Evolutionary conservation across 1,140 invertebrate genomes (phyloP).

Genomic region (Apis dorsata): DNA sequence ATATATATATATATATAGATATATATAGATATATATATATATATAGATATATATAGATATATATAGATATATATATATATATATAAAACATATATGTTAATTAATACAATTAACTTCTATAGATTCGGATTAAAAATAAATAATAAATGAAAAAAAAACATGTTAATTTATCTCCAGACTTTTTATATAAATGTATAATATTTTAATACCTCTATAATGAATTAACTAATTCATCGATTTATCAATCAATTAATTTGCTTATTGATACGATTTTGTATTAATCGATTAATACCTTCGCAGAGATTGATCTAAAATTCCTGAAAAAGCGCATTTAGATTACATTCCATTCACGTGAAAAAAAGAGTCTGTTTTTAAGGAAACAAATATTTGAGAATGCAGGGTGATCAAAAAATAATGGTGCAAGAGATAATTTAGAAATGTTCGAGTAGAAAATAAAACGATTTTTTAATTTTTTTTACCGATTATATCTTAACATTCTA

Average conservation of each 20-base stretch:
- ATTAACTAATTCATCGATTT: slow-evolving; percentile 29
- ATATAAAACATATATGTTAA: slow-evolving; percentile 48
- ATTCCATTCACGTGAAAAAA: slow-evolving; percentile 15
- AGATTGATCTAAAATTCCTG: slow-evolving; percentile 39
- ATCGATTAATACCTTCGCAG: slow-evolving; percentile 41
- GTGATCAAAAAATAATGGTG: slow-evolving; percentile 51
- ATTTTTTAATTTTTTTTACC: neutral
- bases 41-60: no score
- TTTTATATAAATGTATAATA: slow-evolving; percentile 18
- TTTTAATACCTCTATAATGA: slow-evolving; percentile 46
- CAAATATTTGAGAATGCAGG: slow-evolving; percentile 21
- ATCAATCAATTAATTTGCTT: slow-evolving; percentile 41
- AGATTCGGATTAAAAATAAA: slow-evolving; percentile 54
- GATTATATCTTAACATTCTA: no score
- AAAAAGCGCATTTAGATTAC: slow-evolving; percentile 34
- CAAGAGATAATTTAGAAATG: slow-evolving; percentile 30
- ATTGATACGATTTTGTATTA: slow-evolving; percentile 31
- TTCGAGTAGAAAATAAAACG: slow-evolving; percentile 41
- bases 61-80: slow-evolving; percentile 32
- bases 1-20: no score
- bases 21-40: no score
- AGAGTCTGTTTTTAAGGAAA: neutral
- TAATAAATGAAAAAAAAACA: slow-evolving; percentile 57
- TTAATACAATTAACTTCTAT: slow-evolving; percentile 52
- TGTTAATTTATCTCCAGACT: slow-evolving; percentile 49